A percentile compares a stretch with the other conserved stretches of the same genome.
Conservation (phyloP, 2,888 invertebrate species). For the Nymphalis urticae region DNA sequence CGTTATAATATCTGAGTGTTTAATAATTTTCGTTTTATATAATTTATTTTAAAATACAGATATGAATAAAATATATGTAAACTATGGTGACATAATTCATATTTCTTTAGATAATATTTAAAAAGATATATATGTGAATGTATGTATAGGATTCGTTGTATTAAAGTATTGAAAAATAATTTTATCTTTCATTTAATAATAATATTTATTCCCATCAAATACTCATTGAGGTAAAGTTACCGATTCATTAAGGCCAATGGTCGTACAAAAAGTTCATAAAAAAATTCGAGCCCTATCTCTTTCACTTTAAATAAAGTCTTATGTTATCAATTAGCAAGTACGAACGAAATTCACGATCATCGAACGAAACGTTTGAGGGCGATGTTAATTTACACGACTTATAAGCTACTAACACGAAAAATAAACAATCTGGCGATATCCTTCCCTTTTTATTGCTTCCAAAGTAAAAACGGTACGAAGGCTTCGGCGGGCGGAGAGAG, state of each 20-base stretch:
- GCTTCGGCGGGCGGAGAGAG: constrained; percentile 57
- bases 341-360: constrained; percentile 61
- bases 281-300: background rate
- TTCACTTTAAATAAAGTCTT: constrained; percentile 9
- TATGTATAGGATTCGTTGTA: constrained; percentile 77
- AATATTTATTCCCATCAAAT: background rate
- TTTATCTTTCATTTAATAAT: constrained; percentile 34
- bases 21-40: constrained; percentile 22
- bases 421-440: constrained; percentile 77
- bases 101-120: constrained; percentile 27
- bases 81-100: constrained; percentile 24
- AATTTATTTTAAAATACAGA: constrained; percentile 19
- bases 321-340: constrained; percentile 58
- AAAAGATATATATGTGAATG: constrained; percentile 60
- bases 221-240: constrained; percentile 9
- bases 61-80: constrained; percentile 15
- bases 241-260: background rate
- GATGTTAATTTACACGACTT: constrained; percentile 77
- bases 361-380: constrained; percentile 58
- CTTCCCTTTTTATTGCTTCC: constrained; percentile 76
- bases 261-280: background rate
- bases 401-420: constrained; percentile 79
- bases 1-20: constrained; percentile 20
- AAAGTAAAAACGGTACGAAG: constrained; percentile 72
- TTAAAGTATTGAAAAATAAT: constrained; percentile 57